Conservation (phyloP, 2,797 vertebrate species). For the Mareca penelope region DNA sequence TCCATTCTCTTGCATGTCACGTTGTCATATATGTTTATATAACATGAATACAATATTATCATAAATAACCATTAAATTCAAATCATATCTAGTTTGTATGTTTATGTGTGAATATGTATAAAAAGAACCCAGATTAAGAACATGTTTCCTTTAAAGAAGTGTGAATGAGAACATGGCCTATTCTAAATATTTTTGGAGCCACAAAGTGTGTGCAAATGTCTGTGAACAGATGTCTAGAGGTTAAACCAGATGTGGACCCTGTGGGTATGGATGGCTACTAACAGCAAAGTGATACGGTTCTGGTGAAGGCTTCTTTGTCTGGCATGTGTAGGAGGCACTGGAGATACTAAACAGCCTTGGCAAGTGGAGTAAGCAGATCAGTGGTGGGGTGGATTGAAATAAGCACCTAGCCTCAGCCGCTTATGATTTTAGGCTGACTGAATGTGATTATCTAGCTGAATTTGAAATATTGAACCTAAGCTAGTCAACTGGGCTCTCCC, state of each 20-base stretch:
- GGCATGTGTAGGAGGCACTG: background rate
- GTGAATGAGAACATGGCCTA: background rate
- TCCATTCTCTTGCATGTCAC: background rate
- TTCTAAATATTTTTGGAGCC: background rate
- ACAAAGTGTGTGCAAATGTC: background rate
- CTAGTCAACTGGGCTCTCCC: background rate
- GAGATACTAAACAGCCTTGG: background rate
- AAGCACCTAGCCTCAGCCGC: background rate
- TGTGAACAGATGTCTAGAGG: background rate
- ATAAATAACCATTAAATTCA: background rate
- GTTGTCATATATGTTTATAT: background rate
- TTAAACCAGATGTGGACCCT: rapidly evolving
- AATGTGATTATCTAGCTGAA: background rate
- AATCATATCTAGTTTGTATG: background rate
- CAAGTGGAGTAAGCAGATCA: background rate
- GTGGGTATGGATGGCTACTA: background rate
- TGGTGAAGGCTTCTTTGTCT: background rate
- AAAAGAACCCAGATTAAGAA: background rate
- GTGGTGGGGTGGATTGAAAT: background rate
- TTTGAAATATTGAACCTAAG: background rate
- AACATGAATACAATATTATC: background rate
- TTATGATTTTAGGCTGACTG: background rate
- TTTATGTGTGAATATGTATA: background rate
- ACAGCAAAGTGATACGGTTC: background rate
- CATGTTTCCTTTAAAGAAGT: background rate